These are phyloP conservation scores for Oligia latruncula DNA, from an alignment of 2,888 invertebrate genomes.

Conservation along the genomic window DNA sequence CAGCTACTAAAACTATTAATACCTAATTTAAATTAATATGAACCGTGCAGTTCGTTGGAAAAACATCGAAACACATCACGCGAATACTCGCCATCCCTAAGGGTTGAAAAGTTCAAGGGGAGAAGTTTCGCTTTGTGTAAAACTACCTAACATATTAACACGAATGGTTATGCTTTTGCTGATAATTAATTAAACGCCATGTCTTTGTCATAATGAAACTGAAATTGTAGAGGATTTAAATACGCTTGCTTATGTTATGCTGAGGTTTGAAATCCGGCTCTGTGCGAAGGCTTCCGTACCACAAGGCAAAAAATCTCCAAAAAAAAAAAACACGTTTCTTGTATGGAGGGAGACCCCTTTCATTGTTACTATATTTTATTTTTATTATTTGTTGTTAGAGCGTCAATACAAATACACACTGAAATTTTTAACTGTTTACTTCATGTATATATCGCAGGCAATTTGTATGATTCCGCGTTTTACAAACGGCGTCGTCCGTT, in stretches of 20 bases:
- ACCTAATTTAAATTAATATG: not conserved
- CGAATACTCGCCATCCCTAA: constrained; percentile 5
- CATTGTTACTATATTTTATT: no score
- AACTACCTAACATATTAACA: constrained; percentile 30
- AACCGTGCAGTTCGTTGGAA: not conserved
- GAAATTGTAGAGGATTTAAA: not conserved
- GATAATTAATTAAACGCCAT: constrained; percentile 18
- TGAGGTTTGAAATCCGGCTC: not conserved
- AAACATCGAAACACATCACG: not conserved
- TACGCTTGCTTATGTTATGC: no score
- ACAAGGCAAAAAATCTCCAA: no score
- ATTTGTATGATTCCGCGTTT: no score
- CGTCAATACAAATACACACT: no score
- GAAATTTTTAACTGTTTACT: no score
- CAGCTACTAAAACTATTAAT: not conserved
- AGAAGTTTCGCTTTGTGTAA: constrained; percentile 19
- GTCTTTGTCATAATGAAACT: constrained; percentile 7
- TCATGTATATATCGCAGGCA: no score
- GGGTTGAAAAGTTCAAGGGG: not conserved
- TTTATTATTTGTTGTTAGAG: no score
- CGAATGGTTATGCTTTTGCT: constrained; percentile 9
- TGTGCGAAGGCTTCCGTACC: no score
- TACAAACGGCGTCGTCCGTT: no score
- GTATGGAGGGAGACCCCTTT: no score
- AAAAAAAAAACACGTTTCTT: no score